A percentile compares a stretch with the other conserved stretches of the same genome.
phyloP scores from a whole-genome alignment of 1,140 invertebrate genomes.

The Drosophila bocki region DNA sequence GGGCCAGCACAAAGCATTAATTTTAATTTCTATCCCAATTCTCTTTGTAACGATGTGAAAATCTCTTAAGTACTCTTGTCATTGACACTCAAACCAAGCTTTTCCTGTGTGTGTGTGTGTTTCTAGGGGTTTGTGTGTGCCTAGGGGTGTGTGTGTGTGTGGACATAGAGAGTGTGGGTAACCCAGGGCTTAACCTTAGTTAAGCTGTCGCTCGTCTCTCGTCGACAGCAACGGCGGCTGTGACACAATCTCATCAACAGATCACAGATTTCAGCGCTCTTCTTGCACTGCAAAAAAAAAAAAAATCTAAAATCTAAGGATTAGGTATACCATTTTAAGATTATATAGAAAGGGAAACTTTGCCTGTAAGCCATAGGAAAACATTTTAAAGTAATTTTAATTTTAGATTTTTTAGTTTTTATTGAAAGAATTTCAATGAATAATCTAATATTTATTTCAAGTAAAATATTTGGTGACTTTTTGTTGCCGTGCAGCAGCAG shows the following conservation, averaged over 20 bases:
- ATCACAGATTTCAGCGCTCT: constrained; percentile 73
- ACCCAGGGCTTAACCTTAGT: constrained; percentile 79
- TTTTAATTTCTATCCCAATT: constrained; percentile 83
- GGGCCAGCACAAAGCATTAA: constrained; percentile 67
- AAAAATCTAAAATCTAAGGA: neutral
- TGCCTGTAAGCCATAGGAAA: no score
- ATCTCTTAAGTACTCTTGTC: constrained; percentile 84
- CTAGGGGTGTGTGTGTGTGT: neutral
- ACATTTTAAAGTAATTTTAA: neutral
- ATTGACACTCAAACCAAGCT: constrained; percentile 77
- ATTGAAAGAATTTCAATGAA: neutral
- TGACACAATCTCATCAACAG: constrained; percentile 84
- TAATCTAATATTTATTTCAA: neutral
- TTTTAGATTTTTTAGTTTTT: neutral
- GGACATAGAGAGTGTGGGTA: constrained; percentile 5
- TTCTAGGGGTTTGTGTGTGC: constrained; percentile 24
- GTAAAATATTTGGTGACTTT: neutral
- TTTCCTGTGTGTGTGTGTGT: constrained; percentile 15
- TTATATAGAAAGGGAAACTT: no score
- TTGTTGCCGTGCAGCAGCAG: constrained; percentile 18
- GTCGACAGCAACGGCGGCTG: constrained; percentile 56
- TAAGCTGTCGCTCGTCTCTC: constrained; percentile 78
- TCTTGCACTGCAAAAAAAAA: neutral
- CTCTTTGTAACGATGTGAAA: constrained; percentile 84
- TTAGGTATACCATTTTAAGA: neutral